Percentiles rank a stretch among this genome's conserved stretches.
These are phyloP conservation scores for Watersipora subatra DNA, from an alignment of 1,140 invertebrate species.

Conservation along the genomic window DNA sequence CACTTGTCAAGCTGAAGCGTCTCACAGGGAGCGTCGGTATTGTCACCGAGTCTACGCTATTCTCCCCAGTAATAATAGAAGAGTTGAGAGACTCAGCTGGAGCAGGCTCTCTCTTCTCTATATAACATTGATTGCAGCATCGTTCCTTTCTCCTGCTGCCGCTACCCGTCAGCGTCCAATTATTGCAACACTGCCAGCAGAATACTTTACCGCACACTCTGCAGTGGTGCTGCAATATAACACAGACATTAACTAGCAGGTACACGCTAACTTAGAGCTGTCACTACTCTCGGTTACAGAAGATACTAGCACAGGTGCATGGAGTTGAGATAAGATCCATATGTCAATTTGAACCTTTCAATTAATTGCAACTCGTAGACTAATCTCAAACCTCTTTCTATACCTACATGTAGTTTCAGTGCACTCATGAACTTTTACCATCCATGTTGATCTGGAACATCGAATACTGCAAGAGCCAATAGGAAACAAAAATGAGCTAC, in stretches of 20 bases:
- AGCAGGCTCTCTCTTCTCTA: neutral
- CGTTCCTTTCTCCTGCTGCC: neutral
- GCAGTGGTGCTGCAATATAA: neutral
- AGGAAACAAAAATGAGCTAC: neutral
- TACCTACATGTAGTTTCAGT: too few relatives aligned
- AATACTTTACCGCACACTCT: neutral
- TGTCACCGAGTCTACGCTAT: neutral
- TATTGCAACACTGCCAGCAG: neutral
- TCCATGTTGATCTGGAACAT: too few relatives aligned
- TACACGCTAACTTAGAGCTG: too few relatives aligned
- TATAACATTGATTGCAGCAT: neutral
- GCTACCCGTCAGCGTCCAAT: neutral
- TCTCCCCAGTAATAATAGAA: neutral
- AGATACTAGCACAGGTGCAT: too few relatives aligned
- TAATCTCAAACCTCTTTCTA: too few relatives aligned
- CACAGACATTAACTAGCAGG: neutral
- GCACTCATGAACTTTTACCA: too few relatives aligned
- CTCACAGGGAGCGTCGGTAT: neutral
- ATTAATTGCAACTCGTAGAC: too few relatives aligned
- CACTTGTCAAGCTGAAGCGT: too few relatives aligned
- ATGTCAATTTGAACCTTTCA: too few relatives aligned
- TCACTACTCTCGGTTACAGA: too few relatives aligned
- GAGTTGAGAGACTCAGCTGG: neutral
- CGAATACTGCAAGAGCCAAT: too few relatives aligned
- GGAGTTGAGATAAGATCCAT: too few relatives aligned